Evolutionary conservation across 2,113 vertebrate species (phyloP), one percentile per base, ranked within the genome.

Genomic region (Pitta sordida): DNA sequence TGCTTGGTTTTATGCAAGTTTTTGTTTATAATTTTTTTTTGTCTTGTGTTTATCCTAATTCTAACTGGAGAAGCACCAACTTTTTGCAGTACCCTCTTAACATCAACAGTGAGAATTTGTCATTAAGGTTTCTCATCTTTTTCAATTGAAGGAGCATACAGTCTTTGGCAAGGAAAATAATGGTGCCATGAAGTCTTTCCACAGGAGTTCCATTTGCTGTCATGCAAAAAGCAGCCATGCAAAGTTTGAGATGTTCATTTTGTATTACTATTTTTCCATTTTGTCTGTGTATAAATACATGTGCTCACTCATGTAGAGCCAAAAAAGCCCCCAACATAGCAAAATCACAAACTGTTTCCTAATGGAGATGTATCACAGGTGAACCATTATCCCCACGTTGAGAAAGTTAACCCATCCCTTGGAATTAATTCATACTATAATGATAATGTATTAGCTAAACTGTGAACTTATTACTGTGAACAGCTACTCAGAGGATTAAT

Each of bases 401-500:
- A 67, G 56, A 81, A 84, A 93, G 17, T 8, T 14, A 58, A 69
- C 11, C 9, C 70, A 8, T 59, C 58, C 39, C 22, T 43, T 26
- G 7, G 65, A 74, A 74, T 75, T 75, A 41, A 55, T 63, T 41
- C 60, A 39, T 43, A 49, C 12, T 21, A 30, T 46, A 76, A 58
- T 1, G 6, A 55, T 43, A 92, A 77, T 0, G 0, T 43, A 27
- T 63, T 43, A 65, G 29, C 46, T 60, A 49, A 76, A 34, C 46
- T 48, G 62, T 62, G 37, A 95, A 78, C 16, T 65, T 58, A 46
- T 19, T 78, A 51, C 37, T 41, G 30, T 41, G 77, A 88, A 48
- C 23, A 87, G 73, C 46, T 82, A 82, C 83, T 92, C 71, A 65
- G 43, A 84, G 30, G 19, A 94, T 73, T 90, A 84, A 87, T 86